phyloP scores from a whole-genome alignment of 2,888 invertebrate species.

The Antheraea assamensis region DNA sequence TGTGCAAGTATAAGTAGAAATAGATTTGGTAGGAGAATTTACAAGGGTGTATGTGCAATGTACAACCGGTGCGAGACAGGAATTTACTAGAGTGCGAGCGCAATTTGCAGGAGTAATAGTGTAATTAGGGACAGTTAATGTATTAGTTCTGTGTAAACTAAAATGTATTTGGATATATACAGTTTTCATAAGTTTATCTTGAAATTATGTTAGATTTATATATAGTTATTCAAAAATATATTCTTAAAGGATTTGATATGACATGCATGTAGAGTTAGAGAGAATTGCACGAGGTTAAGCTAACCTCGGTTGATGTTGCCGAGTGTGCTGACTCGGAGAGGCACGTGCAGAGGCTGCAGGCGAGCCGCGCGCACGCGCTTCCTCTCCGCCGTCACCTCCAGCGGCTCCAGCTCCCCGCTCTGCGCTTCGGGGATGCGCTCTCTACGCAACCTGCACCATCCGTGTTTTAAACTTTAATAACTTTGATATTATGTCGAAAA shows the following conservation, averaged over 20 bases:
- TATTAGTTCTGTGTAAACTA: not conserved
- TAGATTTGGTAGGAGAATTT: no score
- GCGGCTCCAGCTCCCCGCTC: slow-evolving; percentile 43
- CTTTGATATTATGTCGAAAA: no score
- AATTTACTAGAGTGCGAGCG: no score
- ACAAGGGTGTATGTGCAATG: no score
- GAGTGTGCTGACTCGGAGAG: slow-evolving; percentile 57
- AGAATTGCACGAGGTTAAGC: not conserved
- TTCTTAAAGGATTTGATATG: not conserved
- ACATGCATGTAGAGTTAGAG: not conserved
- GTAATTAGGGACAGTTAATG: not conserved
- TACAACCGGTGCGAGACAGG: no score
- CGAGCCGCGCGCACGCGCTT: slow-evolving; percentile 71
- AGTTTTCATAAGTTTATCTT: no score
- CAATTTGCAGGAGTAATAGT: not conserved
- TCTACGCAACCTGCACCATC: slow-evolving; percentile 35
- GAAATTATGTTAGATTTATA: no score
- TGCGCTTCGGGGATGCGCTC: slow-evolving; percentile 29
- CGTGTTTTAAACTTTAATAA: not conserved
- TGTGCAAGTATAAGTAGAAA: no score
- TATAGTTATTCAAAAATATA: no score
- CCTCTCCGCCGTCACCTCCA: slow-evolving; percentile 67
- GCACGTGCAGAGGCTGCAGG: slow-evolving; percentile 34
- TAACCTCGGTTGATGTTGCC: slow-evolving; percentile 69
- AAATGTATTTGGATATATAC: no score